Base-by-base conservation (phyloP, 2,888 invertebrate genomes). In the Tenodera sinensis region DNA sequence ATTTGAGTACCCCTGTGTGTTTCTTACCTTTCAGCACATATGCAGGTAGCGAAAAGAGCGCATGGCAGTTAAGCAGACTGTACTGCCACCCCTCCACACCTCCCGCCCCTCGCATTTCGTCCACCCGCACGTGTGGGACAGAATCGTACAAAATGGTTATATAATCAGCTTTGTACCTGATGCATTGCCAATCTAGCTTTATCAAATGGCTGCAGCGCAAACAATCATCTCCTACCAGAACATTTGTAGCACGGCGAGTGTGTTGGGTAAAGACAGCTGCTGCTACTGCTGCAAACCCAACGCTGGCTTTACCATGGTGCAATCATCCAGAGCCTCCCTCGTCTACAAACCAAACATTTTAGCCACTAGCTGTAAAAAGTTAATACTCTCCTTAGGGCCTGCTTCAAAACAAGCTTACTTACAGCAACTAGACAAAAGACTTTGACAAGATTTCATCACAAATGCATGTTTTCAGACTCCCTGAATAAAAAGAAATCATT, bases 181-280 rank as follows among this genome's bases (percentile, higher is more conserved):
- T 90, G 89, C 90, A 90, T 90, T 89, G 90, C 89, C 90, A 90
- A 90, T 90, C 89, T 90, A 88, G 90, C 90, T 90, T 90, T 90
- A 90, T 90, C 90, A 89, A 90, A 89, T 88, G 89, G 86, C 81
- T 87, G 89, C 90, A 90, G 89, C 89, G 90, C 85, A 89, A 89
- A 89, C 89, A 89, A 89, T 89, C 89, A 86, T 86, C 89, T 47
- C 86, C 86, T 82, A 42, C 30, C 86, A 86, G 83, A 83, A 89
- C 89, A 86, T 89, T 89, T 89, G 89, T 86, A 89, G 28, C 83
- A 47, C 85, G 85, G 85, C n/a, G 81, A 27, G 85, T 54, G 54
- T 71, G 86, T 30, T 86, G 83, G 34, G 25, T 42, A 85, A 54
- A 42, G 34, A n/a, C 20, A 28, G 28, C 30, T 15, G 25, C 83